Percentiles rank a stretch among this genome's conserved stretches.
Evolutionary conservation across 2,113 vertebrate genomes (phyloP).

Genomic region (Cochlearius cochlearius): DNA sequence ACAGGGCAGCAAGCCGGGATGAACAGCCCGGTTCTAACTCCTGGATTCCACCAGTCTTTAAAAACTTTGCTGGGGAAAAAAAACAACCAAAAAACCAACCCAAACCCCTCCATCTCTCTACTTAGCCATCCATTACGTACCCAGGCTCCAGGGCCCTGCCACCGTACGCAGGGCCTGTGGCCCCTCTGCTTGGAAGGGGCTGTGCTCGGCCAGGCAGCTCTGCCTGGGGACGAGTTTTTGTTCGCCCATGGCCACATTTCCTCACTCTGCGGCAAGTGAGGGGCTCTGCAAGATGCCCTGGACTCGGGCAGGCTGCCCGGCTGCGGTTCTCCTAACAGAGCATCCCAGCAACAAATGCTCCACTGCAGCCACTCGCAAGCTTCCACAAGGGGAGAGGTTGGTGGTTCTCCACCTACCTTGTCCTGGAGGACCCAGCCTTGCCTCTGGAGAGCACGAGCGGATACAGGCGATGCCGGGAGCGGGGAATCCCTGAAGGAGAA

Average conservation of each 20-base stretch:
- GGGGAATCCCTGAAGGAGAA: neutral
- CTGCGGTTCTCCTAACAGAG: too few species aligned
- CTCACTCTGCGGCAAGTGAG: rapidly evolving
- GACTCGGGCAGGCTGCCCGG: neutral
- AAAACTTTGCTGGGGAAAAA: neutral
- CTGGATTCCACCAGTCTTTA: neutral
- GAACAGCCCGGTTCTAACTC: neutral
- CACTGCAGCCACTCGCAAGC: neutral
- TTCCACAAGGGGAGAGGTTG: neutral
- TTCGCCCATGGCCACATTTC: neutral
- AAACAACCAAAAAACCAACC: too few species aligned
- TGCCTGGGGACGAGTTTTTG: rapidly evolving
- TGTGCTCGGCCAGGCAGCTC: neutral
- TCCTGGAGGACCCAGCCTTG: neutral
- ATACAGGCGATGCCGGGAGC: neutral
- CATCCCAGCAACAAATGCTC: rapidly evolving
- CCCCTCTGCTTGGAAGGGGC: neutral
- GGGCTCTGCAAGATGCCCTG: neutral
- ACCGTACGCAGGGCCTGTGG: rapidly evolving
- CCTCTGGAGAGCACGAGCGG: neutral
- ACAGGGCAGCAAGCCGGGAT: neutral
- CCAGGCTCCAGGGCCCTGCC: neutral
- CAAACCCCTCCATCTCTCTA: neutral
- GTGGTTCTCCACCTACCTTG: neutral
- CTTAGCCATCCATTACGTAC: neutral